These are phyloP conservation scores for Petaurus breviceps DNA, from an alignment of 2,113 vertebrate genomes.

Conservation along the genomic window DNA sequence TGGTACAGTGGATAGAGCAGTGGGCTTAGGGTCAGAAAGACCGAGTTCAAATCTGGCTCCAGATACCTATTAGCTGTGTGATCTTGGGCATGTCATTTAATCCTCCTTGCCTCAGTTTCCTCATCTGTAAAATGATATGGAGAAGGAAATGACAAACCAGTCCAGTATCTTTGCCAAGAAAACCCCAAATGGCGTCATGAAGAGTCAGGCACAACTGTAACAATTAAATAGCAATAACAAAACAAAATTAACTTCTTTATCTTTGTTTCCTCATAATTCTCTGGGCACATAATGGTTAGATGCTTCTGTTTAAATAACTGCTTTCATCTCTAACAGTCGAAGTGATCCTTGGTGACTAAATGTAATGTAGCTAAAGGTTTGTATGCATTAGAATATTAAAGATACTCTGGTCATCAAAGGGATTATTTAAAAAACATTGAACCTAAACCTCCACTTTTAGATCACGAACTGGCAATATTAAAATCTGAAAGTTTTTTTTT, in stretches of 20 bases:
- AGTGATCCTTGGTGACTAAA: conserved; percentile 73
- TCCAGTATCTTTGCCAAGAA: not conserved
- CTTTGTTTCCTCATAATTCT: conserved; percentile 77
- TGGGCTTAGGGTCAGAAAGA: not conserved
- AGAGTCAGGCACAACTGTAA: not conserved
- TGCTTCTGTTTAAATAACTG: conserved; percentile 67
- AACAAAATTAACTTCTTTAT: conserved; percentile 60
- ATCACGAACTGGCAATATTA: conserved; percentile 60
- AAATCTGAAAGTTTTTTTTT: conserved; percentile 62
- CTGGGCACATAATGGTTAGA: conserved; percentile 81
- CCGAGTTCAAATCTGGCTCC: not conserved
- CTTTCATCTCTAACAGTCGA: conserved; percentile 70
- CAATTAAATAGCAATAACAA: not conserved
- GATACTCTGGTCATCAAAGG: conserved; percentile 65
- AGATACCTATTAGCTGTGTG: not conserved
- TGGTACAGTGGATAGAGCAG: not conserved
- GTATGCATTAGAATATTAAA: conserved; percentile 65
- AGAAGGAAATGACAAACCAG: not conserved
- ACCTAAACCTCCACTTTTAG: conserved; percentile 55
- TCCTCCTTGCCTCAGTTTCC: not conserved
- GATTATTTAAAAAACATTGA: conserved; percentile 59
- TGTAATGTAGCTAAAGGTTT: conserved; percentile 66
- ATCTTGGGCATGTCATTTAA: not conserved
- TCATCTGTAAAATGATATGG: not conserved
- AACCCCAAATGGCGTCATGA: not conserved